These are phyloP conservation scores for Gambusia yucatana DNA, from an alignment of 2,797 vertebrate genomes.

Conservation along the genomic window DNA sequence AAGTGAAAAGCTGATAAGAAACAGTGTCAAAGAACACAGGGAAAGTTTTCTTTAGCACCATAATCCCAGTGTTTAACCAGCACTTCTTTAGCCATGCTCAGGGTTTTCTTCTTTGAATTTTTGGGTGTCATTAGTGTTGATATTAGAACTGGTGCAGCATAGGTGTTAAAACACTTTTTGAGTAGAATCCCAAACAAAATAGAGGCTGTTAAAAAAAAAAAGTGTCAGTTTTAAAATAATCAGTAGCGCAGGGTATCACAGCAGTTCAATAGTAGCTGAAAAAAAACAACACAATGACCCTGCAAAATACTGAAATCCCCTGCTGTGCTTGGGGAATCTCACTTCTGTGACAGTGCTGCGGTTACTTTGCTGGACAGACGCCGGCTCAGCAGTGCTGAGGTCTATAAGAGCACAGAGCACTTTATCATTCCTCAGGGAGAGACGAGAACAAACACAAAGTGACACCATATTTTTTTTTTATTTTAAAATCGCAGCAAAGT, in stretches of 20 bases:
- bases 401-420: conserved; percentile 71
- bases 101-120: background rate
- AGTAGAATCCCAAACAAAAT: background rate
- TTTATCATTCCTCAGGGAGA: conserved; percentile 66
- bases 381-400: conserved; percentile 61
- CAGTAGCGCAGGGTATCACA: background rate
- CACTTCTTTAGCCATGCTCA: background rate
- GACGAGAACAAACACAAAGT: conserved; percentile 66
- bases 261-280: conserved; percentile 1
- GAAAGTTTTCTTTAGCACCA: background rate
- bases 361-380: conserved; percentile 54
- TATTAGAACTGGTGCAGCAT: background rate
- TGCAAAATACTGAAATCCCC: no score
- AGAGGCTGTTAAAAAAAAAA: background rate
- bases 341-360: conserved; percentile 58
- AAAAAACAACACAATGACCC: conserved; percentile 36
- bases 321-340: conserved; percentile 57
- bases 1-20: no score
- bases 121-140: background rate
- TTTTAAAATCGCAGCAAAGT: conserved; percentile 25
- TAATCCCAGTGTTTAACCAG: background rate
- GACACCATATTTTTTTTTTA: conserved; percentile 52
- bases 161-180: background rate
- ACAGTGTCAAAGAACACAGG: background rate
- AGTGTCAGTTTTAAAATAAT: background rate